A percentile compares a stretch with the other conserved stretches of the same genome.
phyloP scores from a whole-genome alignment of 2,113 vertebrate species.

The Psophia crepitans region DNA sequence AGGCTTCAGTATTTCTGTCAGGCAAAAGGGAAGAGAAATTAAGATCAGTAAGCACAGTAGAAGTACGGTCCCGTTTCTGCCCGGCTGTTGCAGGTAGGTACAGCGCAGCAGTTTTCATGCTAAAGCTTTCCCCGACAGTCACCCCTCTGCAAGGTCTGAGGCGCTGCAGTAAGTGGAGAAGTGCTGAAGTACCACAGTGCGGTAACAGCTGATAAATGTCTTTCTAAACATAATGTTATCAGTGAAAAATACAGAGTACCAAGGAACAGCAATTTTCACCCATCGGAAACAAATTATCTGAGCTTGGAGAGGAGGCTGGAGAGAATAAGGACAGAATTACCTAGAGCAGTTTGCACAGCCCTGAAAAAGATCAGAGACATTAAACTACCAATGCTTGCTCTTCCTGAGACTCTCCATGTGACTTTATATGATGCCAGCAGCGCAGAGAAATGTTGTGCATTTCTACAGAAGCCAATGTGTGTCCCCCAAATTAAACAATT shows the following conservation, averaged over 20 bases:
- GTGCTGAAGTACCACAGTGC: neutral
- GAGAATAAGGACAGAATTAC: neutral
- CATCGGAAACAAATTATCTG: neutral
- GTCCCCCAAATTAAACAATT: neutral
- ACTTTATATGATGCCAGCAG: neutral
- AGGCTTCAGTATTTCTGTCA: neutral
- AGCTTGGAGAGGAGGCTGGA: neutral
- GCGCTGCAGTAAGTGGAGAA: neutral
- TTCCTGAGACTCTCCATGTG: neutral
- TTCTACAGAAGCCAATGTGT: neutral
- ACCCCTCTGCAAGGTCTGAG: neutral
- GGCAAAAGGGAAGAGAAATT: neutral
- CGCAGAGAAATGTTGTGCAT: neutral
- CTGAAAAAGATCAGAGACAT: neutral
- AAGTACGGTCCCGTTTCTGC: neutral
- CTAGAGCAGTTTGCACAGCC: neutral
- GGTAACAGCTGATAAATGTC: neutral
- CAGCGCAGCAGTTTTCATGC: neutral
- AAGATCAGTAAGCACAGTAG: neutral
- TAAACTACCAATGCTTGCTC: neutral
- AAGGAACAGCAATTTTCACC: neutral
- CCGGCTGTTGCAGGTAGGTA: neutral
- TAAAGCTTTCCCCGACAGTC: neutral
- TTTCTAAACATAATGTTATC: neutral
- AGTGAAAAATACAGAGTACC: neutral